A percentile compares a stretch with the other conserved stretches of the same genome.
Conservation (phyloP, 2,113 vertebrate species). For the Hyla sarda region DNA sequence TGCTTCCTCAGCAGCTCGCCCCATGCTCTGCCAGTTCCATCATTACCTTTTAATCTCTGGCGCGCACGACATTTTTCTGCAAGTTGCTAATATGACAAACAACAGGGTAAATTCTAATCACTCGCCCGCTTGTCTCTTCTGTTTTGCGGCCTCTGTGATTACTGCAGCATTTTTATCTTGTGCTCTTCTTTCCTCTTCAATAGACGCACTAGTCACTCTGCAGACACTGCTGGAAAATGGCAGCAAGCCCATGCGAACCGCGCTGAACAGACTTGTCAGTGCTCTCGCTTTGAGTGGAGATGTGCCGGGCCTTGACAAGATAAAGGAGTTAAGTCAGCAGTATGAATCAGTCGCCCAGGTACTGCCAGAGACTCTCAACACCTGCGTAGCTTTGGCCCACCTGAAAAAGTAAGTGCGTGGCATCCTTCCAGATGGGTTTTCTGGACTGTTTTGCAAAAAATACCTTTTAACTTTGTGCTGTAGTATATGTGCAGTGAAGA, state of each 20-base stretch:
- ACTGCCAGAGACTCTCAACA: conserved; percentile 81
- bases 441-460: not conserved
- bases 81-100: conserved; percentile 42
- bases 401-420: conserved; percentile 83
- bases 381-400: conserved; percentile 80
- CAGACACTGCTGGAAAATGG: conserved; percentile 71
- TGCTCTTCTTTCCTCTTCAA: not conserved
- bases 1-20: conserved; percentile 42
- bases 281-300: conserved; percentile 76
- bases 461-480: too few species aligned
- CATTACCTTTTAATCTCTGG: conserved; percentile 30
- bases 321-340: conserved; percentile 72
- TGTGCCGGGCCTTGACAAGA: conserved; percentile 71
- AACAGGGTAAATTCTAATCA: conserved; percentile 36
- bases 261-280: conserved; percentile 76
- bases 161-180: conserved; percentile 29
- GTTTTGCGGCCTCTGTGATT: conserved; percentile 22
- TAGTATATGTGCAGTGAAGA: too few species aligned
- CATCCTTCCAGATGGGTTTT: not conserved
- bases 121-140: conserved; percentile 36
- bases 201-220: conserved; percentile 79
- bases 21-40: conserved; percentile 44
- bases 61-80: conserved; percentile 34
- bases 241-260: conserved; percentile 67
- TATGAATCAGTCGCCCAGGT: conserved; percentile 64